phyloP scores from a whole-genome alignment of 2,797 vertebrate species.

The Leptodactylus fallax region DNA sequence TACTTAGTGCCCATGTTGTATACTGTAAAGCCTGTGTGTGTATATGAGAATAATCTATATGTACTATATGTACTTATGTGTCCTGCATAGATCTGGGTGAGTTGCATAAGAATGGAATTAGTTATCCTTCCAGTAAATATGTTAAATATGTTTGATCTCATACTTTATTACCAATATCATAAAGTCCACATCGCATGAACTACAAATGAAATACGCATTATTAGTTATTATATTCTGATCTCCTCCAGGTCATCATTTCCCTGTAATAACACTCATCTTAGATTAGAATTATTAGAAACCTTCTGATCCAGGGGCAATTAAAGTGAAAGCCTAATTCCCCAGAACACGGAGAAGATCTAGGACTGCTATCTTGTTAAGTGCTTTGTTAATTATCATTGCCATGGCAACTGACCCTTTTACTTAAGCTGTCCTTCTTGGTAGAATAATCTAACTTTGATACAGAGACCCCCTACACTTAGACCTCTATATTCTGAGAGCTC shows the following conservation, averaged over 20 bases:
- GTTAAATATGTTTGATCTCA: background rate
- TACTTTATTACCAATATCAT: background rate
- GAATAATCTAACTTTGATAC: background rate
- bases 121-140: background rate
- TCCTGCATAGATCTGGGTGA: background rate
- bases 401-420: conserved; percentile 41
- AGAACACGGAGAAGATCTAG: conserved; percentile 21
- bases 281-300: background rate
- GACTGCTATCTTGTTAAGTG: conserved; percentile 59
- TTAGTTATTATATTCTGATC: background rate
- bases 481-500: background rate
- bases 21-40: too few species aligned
- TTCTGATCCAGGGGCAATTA: conserved; percentile 25
- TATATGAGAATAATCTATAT: background rate
- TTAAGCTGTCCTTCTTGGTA: conserved; percentile 1
- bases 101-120: background rate
- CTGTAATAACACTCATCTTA: background rate
- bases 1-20: background rate
- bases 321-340: conserved; percentile 42
- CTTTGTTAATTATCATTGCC: conserved; percentile 57
- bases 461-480: background rate
- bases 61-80: background rate
- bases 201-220: background rate
- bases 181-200: background rate
- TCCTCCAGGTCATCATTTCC: background rate